Evolutionary conservation across 1,140 invertebrate species (phyloP), one percentile per base, ranked within the genome.

Genomic region (Drosophila kanapiae): DNA sequence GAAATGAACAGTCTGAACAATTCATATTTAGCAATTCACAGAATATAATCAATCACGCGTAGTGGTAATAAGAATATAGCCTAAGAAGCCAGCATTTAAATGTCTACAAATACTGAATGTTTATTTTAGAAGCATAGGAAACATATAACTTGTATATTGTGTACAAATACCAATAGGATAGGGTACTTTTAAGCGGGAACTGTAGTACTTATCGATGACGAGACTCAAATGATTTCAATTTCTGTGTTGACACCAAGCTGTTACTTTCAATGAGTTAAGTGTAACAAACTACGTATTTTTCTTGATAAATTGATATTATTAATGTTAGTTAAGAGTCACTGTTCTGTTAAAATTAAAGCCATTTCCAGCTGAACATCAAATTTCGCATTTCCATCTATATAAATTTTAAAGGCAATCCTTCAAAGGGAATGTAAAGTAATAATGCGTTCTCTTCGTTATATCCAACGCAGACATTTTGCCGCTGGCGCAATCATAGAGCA

Each of bases 1-100:
- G 51, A 40, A 85, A 65, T 77, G 53, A 67, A 86, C 75, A 87
- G 83, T 86, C 83, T 86, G 83, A 86, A 72, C 35, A 59, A 80
- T 51, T 62, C 75, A 60, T 54, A 76, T 62, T 60, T 62, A 68
- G 61, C 60, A 71, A 78, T 69, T 82, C 80, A 75, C 69, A 70
- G 64, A 78, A 70, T 81, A 67, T 64, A 54, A 78, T 78, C 51
- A 70, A 61, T 67, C n/a, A 59, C 43, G 47, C 40, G 54, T 58
- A 48, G 60, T 35, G 71, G 57, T 74, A 69, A 35, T 11, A 31
- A 18, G 38, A 27, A 58, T 67, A 54, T 68, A 76, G 60, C 43
- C 47, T 63, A 82, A 65, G 56, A 75, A 48, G 54, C 56, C 70
- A 86, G 82, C 75, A 82, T 85, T 85, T 83, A 45, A 70, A 35